Base-by-base conservation (phyloP, 2,888 invertebrate species). In the Kryphioiulus occultus region DNA sequence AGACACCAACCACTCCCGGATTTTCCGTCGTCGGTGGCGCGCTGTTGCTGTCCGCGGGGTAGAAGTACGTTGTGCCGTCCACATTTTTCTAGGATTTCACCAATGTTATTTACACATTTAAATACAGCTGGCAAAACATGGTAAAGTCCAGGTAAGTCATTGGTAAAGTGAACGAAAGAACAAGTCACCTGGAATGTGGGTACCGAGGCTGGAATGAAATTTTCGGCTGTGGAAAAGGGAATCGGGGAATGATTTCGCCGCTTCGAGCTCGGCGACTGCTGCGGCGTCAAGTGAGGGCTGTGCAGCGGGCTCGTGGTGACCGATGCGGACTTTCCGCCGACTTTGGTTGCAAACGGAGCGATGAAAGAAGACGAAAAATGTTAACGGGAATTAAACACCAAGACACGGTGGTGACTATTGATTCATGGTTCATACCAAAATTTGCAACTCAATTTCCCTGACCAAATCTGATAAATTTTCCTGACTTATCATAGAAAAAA, bases 41-140 rank as follows among this genome's bases (percentile, higher is more conserved):
- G n/a, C n/a, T n/a, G 87, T 91, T 91, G 85, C 92, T 91, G 44
- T 92, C 92, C 83, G 91, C 91, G 19, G 91, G 90, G 89, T 97
- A 98, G 92, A 98, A 98, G 92, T 98, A 98, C 86, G 98, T 98
- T 22, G 98, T 98, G 39, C 98, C 98, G 88, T 97, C 97, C 87
- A 92, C 91, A 89, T 91, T 92, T 89, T 92, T 92, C 91, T 92
- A 89, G 15, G 90, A 89, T 84, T 84, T 84, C 39, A 84, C 42
- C 84, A 84, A 84, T 35, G 84, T 84, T 35, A 68, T 87, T 22
- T 53, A 83, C 22, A 88, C n/a, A 85, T n/a, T n/a, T 68, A 68
- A 68, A 68, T 68, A 68, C n/a, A 26, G 26, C 68, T 68, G 68
- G 68, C 68, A 68, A 47, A 84, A 84, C 42, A 35, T 22, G 84